These are phyloP conservation scores for Cecidostiba fungosa DNA, from an alignment of 2,888 invertebrate genomes.

Conservation along the genomic window DNA sequence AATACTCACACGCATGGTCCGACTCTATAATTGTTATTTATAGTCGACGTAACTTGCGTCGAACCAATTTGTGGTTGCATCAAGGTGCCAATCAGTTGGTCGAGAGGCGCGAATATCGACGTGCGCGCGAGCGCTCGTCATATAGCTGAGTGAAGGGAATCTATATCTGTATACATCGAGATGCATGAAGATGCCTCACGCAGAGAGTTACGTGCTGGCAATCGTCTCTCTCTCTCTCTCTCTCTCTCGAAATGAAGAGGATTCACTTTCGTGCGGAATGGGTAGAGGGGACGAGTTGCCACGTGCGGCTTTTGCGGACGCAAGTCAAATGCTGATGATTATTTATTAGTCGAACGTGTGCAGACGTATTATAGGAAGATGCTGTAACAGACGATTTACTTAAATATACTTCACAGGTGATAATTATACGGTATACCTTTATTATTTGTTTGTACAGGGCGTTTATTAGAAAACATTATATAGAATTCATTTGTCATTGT, in stretches of 20 bases:
- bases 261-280: not conserved
- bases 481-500: no score
- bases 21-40: not conserved
- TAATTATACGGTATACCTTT: not conserved
- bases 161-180: not conserved
- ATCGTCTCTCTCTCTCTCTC: not conserved
- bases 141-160: not conserved
- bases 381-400: not conserved
- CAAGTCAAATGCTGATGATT: not conserved
- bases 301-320: not conserved
- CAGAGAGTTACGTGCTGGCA: not conserved
- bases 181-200: not conserved
- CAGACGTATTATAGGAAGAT: not conserved
- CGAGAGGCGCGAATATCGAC: constrained; percentile 6
- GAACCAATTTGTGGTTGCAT: not conserved
- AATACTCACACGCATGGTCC: not conserved
- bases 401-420: not conserved
- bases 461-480: no score
- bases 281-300: not conserved
- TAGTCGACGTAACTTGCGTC: not conserved
- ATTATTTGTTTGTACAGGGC: no score
- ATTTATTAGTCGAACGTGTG: not conserved
- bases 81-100: not conserved
- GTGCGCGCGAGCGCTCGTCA: not conserved
- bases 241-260: not conserved